phyloP scores from a whole-genome alignment of 2,888 invertebrate genomes.

The Amaurobius ferox region DNA sequence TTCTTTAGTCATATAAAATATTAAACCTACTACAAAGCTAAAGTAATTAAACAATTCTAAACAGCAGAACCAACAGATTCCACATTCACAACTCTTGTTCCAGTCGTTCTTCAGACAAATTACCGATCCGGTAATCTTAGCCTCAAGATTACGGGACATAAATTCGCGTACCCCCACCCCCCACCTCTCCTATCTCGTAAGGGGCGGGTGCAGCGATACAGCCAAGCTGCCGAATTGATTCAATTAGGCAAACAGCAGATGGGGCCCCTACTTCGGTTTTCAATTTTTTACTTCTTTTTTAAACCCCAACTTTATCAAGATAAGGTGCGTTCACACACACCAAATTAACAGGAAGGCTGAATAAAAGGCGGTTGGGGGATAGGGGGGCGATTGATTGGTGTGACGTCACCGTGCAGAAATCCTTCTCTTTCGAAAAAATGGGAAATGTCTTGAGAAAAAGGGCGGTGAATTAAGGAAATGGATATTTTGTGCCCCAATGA shows the following conservation, averaged over 20 bases:
- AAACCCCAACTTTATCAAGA: conserved; percentile 52
- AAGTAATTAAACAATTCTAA: too few species aligned
- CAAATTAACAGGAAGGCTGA: conserved; percentile 65
- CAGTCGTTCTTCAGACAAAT: background rate
- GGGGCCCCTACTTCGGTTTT: conserved; percentile 51
- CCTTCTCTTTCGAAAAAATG: conserved; percentile 21
- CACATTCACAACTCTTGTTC: background rate
- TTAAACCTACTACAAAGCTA: too few species aligned
- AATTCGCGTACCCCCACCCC: background rate
- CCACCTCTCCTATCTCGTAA: background rate
- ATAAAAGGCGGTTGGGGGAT: conserved; percentile 1
- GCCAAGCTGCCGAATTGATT: conserved; percentile 52
- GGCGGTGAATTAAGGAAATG: conserved; percentile 18
- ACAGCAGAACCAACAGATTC: too few species aligned
- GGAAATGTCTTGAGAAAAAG: conserved; percentile 14
- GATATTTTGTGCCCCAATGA: conserved; percentile 17
- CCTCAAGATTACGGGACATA: conserved; percentile 2
- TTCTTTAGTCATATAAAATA: too few species aligned
- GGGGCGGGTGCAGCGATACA: background rate
- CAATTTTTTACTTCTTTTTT: conserved; percentile 28
- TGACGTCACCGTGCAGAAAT: conserved; percentile 53
- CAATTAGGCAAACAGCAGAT: conserved; percentile 71
- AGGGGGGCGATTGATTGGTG: conserved; percentile 56
- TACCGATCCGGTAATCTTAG: conserved; percentile 1
- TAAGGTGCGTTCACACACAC: conserved; percentile 70